These are phyloP conservation scores for Crioceris asparagi DNA, from an alignment of 2,888 invertebrate species.

Conservation along the genomic window DNA sequence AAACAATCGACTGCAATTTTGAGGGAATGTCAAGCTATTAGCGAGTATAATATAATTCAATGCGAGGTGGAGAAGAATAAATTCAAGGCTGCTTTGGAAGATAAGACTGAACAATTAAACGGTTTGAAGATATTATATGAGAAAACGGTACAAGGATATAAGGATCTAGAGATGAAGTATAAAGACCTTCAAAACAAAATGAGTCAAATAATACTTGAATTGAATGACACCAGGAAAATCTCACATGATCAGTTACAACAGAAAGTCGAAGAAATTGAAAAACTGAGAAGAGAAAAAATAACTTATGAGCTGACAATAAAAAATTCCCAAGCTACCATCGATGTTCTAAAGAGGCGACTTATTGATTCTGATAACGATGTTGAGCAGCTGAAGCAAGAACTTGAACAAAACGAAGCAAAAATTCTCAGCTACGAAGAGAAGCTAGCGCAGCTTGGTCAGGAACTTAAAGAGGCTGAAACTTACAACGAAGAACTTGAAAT, in stretches of 20 bases:
- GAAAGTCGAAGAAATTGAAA: slow-evolving; percentile 39
- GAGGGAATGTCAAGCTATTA: slow-evolving; percentile 44
- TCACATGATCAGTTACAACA: slow-evolving; percentile 12
- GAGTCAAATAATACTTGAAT: slow-evolving; percentile 13
- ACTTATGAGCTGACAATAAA: slow-evolving; percentile 49
- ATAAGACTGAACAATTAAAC: slow-evolving; percentile 19
- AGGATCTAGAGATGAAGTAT: slow-evolving; percentile 16
- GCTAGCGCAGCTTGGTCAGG: slow-evolving; percentile 25
- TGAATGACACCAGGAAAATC: slow-evolving; percentile 16
- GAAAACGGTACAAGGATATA: slow-evolving; percentile 14
- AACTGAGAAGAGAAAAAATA: slow-evolving; percentile 42
- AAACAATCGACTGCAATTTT: slow-evolving; percentile 40
- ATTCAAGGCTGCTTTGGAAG: slow-evolving; percentile 30
- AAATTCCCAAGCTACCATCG: slow-evolving; percentile 47
- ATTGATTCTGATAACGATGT: slow-evolving; percentile 50
- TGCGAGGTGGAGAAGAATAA: slow-evolving; percentile 44
- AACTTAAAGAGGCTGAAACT: slow-evolving; percentile 24
- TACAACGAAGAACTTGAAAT: slow-evolving; percentile 31
- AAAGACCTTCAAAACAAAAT: slow-evolving; percentile 15
- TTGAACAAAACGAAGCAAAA: slow-evolving; percentile 29
- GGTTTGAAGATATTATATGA: slow-evolving; percentile 17
- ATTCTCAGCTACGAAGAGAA: slow-evolving; percentile 30
- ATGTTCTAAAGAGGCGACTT: slow-evolving; percentile 46
- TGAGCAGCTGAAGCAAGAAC: slow-evolving; percentile 42
- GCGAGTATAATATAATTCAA: slow-evolving; percentile 44